phyloP scores from a whole-genome alignment of 1,140 invertebrate genomes.

The Cyphomyrmex costatus region DNA sequence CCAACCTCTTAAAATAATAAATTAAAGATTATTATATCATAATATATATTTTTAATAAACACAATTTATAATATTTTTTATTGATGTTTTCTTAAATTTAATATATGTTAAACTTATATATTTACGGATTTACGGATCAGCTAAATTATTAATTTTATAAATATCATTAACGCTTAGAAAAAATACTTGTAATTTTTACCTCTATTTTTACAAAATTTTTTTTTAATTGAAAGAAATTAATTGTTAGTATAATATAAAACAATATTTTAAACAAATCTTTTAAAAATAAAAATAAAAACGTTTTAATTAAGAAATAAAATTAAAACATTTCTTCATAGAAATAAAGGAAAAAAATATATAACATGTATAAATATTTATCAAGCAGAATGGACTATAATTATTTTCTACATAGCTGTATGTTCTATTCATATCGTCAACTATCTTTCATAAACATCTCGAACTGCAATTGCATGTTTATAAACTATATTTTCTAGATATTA shows the following conservation, averaged over 20 bases:
- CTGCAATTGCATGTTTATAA: slow-evolving; percentile 27
- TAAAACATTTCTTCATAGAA: neutral
- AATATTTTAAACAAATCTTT: neutral
- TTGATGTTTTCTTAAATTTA: no score
- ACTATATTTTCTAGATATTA: neutral
- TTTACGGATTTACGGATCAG: neutral
- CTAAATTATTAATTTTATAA: neutral
- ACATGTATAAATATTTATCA: neutral
- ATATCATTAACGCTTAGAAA: neutral
- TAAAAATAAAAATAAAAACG: neutral
- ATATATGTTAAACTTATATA: neutral
- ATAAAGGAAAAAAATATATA: neutral
- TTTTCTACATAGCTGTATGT: neutral
- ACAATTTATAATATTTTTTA: no score
- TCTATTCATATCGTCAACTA: neutral
- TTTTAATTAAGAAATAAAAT: slow-evolving; percentile 7
- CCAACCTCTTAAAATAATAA: neutral
- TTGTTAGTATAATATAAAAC: no score
- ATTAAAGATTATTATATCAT: neutral
- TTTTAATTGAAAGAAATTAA: neutral
- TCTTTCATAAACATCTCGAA: slow-evolving; percentile 19
- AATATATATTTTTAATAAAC: no score
- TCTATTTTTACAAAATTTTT: neutral
- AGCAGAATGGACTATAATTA: neutral
- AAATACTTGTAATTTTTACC: neutral